Evolutionary conservation across 2,113 vertebrate species (phyloP).

Genomic region (Peromyscus californicus): DNA sequence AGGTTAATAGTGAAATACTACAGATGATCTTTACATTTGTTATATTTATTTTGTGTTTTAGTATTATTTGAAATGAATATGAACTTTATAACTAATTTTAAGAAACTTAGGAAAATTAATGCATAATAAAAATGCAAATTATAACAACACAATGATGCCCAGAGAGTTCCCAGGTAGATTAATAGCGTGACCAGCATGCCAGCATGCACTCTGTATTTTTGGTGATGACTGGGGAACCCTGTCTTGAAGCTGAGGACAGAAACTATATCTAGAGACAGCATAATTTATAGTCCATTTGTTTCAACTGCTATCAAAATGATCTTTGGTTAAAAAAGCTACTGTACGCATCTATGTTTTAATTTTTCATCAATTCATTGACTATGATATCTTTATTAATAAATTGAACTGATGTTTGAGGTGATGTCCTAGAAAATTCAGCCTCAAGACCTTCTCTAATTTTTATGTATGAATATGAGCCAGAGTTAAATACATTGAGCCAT

Average conservation of each 20-base stretch:
- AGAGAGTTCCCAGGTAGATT: not conserved
- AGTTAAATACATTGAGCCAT: constrained; percentile 23
- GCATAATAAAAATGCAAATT: not conserved
- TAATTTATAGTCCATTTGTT: constrained; percentile 36
- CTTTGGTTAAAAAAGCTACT: constrained; percentile 60
- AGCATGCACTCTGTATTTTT: not conserved
- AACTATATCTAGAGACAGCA: not conserved
- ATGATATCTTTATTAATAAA: constrained; percentile 13
- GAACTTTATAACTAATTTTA: constrained; percentile 3
- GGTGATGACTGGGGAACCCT: not conserved
- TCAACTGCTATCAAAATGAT: constrained; percentile 46
- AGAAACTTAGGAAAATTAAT: not conserved
- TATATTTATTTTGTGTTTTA: not conserved
- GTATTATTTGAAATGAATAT: not conserved
- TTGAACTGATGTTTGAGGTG: constrained; percentile 45
- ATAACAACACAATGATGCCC: not conserved
- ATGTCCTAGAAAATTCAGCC: constrained; percentile 35
- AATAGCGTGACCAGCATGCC: not conserved
- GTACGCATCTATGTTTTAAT: not conserved
- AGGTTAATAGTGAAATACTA: not conserved
- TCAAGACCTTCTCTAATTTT: not conserved
- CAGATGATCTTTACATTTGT: not conserved
- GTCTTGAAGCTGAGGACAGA: not conserved
- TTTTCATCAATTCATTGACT: not conserved
- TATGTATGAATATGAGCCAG: not conserved